phyloP scores from a whole-genome alignment of 2,113 vertebrate species.

The Psammodynastes pulverulentus region DNA sequence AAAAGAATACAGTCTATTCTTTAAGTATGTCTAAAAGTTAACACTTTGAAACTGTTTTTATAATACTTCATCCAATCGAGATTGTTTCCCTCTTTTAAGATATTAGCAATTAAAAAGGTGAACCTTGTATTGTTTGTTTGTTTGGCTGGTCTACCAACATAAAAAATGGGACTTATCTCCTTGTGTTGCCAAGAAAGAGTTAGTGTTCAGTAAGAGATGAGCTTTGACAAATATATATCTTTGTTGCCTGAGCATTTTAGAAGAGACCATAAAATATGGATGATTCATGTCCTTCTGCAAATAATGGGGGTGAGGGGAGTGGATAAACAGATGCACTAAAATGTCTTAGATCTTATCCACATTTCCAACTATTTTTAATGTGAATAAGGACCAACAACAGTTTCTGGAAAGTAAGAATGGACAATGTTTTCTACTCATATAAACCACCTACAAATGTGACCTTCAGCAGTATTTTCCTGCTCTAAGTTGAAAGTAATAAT shows the following conservation, averaged over 20 bases:
- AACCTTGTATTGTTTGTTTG: not conserved
- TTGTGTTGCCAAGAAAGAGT: not conserved
- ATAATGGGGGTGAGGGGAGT: not conserved
- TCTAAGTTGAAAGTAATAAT: not conserved
- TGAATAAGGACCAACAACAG: not conserved
- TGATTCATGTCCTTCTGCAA: not conserved
- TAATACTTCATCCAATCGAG: not conserved
- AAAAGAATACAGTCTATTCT: not conserved
- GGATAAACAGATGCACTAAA: not conserved
- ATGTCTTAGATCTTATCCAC: not conserved
- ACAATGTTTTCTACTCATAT: not conserved
- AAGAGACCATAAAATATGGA: not conserved
- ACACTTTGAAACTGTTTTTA: not conserved
- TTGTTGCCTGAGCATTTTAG: not conserved
- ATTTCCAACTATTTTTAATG: not conserved
- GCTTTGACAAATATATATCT: not conserved
- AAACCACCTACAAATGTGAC: not conserved
- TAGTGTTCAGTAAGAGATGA: not conserved
- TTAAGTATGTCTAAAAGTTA: not conserved
- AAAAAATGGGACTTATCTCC: not conserved
- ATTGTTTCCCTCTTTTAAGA: not conserved
- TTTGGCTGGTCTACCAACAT: not conserved
- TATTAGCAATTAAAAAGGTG: not conserved
- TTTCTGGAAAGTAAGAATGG: not conserved
- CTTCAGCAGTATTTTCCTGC: not conserved